phyloP scores from a whole-genome alignment of 2,888 invertebrate genomes.

The Eurytoma adleriae region DNA sequence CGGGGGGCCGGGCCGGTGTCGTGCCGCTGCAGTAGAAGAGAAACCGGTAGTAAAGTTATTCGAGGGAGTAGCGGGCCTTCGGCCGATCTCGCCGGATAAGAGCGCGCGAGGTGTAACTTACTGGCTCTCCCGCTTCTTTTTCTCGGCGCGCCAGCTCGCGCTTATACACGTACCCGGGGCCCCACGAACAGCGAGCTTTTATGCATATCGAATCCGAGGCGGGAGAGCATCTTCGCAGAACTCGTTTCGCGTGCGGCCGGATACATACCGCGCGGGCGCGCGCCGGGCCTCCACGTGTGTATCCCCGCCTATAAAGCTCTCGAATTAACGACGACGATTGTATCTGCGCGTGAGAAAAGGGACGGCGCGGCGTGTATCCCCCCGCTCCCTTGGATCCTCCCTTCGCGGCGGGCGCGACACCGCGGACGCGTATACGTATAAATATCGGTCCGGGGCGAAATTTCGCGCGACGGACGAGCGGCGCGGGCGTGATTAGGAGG shows the following conservation, averaged over 20 bases:
- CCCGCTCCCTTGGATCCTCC: neutral
- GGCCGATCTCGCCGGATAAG: conserved; percentile 73
- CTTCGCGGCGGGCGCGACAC: neutral
- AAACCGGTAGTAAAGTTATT: conserved; percentile 75
- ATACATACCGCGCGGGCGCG: conserved; percentile 4
- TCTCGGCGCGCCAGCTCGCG: neutral
- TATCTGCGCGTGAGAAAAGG: conserved; percentile 24
- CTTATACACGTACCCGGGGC: neutral
- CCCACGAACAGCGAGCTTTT: conserved; percentile 30
- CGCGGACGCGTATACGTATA: neutral
- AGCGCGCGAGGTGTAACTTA: conserved; percentile 74
- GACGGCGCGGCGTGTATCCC: conserved; percentile 15
- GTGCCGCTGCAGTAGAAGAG: conserved; percentile 53
- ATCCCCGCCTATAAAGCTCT: conserved; percentile 32
- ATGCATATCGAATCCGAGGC: conserved; percentile 40
- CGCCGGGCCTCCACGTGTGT: conserved; percentile 9
- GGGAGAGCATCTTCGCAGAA: conserved; percentile 48
- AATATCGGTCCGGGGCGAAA: neutral
- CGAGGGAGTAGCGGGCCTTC: conserved; percentile 64
- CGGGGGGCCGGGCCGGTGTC: conserved; percentile 52
- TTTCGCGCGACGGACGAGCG: conserved; percentile 30
- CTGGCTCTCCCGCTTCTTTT: conserved; percentile 54
- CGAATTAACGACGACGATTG: conserved; percentile 48
- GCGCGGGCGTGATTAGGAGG: conserved; percentile 33
- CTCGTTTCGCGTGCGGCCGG: conserved; percentile 44